A percentile compares a stretch with the other conserved stretches of the same genome.
These are phyloP conservation scores for Zoanthus gigantus DNA, from an alignment of 92 coral and sea anemone species.

Conservation along the genomic window DNA sequence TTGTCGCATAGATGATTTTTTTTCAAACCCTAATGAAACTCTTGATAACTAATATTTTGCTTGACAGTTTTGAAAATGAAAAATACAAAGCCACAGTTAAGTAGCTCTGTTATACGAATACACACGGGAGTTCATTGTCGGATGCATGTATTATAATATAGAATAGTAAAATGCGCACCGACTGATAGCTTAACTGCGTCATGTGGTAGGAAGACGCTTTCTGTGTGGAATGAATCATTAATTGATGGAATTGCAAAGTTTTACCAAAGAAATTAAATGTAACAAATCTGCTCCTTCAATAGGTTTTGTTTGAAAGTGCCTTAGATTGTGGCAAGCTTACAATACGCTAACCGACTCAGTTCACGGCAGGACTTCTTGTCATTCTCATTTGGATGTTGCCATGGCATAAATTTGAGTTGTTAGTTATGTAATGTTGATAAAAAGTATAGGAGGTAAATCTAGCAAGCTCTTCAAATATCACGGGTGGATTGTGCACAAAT, in stretches of 20 bases:
- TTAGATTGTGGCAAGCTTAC: background rate
- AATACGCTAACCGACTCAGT: background rate
- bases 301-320: too few species aligned
- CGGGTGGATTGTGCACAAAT: background rate
- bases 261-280: too few species aligned
- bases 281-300: background rate
- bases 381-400: conserved; percentile 15
- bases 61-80: too few species aligned
- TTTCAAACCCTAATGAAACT: too few species aligned
- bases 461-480: background rate
- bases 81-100: background rate
- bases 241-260: background rate
- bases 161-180: background rate
- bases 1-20: too few species aligned
- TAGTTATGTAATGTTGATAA: conserved; percentile 26
- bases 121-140: background rate
- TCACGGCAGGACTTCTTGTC: background rate
- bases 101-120: background rate
- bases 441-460: background rate
- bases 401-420: conserved; percentile 4
- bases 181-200: background rate
- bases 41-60: too few species aligned
- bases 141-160: background rate
- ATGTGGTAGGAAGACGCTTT: background rate
- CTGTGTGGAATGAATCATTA: background rate